Evolutionary conservation across 2,113 vertebrate genomes (phyloP).

Genomic region (Edolisoma coerulescens): DNA sequence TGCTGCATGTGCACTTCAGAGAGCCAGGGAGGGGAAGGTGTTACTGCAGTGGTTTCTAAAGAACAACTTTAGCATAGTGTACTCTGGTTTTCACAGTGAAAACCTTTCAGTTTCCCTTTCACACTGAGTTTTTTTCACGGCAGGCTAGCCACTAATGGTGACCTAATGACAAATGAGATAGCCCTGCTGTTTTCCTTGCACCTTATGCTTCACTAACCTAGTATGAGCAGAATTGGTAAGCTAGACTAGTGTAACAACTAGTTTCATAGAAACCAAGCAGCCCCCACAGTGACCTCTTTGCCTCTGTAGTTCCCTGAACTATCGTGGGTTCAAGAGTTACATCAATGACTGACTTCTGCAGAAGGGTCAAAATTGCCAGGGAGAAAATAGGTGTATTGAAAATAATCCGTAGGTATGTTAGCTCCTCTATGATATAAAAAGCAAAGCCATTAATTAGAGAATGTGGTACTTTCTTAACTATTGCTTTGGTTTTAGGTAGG

Average conservation of each 20-base stretch:
- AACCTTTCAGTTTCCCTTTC: background rate
- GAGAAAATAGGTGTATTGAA: background rate
- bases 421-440: background rate
- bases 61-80: accelerated
- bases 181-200: background rate
- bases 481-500: background rate
- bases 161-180: accelerated
- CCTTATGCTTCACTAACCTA: background rate
- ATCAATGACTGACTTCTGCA: background rate
- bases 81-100: background rate
- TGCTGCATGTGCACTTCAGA: background rate
- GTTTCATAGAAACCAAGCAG: background rate
- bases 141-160: background rate
- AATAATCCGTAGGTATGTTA: background rate
- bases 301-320: background rate
- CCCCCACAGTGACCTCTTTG: accelerated
- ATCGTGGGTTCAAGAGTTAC: accelerated
- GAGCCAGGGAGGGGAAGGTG: background rate
- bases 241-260: background rate
- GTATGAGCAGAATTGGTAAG: background rate
- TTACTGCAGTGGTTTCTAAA: background rate
- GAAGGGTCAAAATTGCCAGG: background rate
- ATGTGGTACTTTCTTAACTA: background rate
- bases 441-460: background rate
- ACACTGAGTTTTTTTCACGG: background rate